Evolutionary conservation across 1,140 invertebrate species (phyloP), one percentile per base, ranked within the genome.

Genomic region (Drosophila arizonae): DNA sequence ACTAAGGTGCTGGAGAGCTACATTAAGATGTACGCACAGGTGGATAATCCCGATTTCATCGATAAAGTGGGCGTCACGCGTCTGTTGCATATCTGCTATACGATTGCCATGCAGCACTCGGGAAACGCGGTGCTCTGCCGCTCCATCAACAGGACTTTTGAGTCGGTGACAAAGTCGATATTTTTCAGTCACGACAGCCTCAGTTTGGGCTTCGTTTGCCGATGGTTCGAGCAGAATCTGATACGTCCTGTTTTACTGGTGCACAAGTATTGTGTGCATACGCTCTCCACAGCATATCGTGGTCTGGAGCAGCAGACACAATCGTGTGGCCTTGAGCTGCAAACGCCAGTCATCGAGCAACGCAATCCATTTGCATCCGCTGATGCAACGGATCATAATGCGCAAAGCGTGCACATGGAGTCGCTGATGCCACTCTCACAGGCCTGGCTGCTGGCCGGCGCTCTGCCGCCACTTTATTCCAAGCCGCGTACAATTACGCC

Each of bases 171-270:
- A 48, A 93, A 94, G 67, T 95, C 95, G 21, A 96, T 96, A 90
- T 97, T 97, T 92, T 96, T 97, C 88, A 94, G 94, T 24, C 96
- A 97, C 92, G 93, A 94, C 50, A 93, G 92, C 45, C 93, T 97
- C 67, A 96, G 95, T 28, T 92, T 94, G 0, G 94, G 94, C 72
- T 97, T 94, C 82, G 94, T 97, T 26, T 94, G 94, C 36, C 96
- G 96, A 88, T 97, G 96, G 96, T 93, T 97, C 13, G 93, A 94
- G 72, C 93, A 95, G 72, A 95, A 97, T 92, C 95, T 95, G 76
- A 95, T 96, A 21, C 93, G 96, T 50, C 92, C 97, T 15, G 93
- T 97, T 10, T 92, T 95, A 15, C 94, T 95, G 1, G 92, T 97
- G n/a, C 96, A 97, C 91, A 94, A 95, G 48, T 94, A 94, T 88